These are phyloP conservation scores for Eueides isabella DNA, from an alignment of 1,140 invertebrate genomes.

Conservation along the genomic window DNA sequence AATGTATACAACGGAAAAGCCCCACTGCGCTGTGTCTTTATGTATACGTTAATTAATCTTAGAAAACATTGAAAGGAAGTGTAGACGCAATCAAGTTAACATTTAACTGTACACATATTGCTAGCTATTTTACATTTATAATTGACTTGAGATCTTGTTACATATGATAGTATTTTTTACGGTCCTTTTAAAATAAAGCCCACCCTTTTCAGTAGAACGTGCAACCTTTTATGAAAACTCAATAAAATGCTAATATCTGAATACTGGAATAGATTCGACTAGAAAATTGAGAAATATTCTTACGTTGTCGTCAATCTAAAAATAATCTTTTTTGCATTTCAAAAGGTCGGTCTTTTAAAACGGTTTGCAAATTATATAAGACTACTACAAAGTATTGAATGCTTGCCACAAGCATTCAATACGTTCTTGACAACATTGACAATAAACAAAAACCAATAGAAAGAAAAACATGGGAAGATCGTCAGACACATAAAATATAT, in stretches of 20 bases:
- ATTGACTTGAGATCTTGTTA: background rate
- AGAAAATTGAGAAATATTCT: background rate
- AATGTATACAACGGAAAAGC: conserved; percentile 16
- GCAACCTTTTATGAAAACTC: too few species aligned
- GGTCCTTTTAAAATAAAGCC: background rate
- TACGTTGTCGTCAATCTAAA: background rate
- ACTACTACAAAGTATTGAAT: background rate
- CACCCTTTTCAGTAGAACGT: background rate
- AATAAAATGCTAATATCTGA: background rate
- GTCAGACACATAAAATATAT: conserved; percentile 24
- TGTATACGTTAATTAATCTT: conserved; percentile 18
- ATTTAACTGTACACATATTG: background rate
- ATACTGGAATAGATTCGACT: background rate
- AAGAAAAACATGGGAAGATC: conserved; percentile 20
- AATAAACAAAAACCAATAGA: background rate
- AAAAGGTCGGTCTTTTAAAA: background rate
- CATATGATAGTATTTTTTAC: background rate
- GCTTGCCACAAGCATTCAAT: background rate
- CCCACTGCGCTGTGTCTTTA: conserved; percentile 16
- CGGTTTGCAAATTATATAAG: background rate
- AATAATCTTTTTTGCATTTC: background rate
- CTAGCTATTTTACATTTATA: background rate
- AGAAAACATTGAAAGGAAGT: conserved; percentile 11
- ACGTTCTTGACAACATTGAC: background rate
- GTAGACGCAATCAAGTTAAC: background rate